Base-by-base conservation (phyloP, 2,888 invertebrate genomes). In the Entomobrya proxima region DNA sequence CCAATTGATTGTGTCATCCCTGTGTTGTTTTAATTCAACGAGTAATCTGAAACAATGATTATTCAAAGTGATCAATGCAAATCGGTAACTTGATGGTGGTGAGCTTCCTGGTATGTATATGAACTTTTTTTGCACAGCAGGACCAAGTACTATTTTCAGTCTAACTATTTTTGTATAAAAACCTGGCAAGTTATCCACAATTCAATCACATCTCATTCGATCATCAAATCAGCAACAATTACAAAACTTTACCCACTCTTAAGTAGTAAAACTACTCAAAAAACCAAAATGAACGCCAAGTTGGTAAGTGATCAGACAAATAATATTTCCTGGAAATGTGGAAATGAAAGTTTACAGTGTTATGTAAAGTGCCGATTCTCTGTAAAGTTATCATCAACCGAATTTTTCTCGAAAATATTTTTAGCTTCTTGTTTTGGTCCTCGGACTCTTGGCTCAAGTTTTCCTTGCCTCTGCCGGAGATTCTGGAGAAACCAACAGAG, bases 371-470 rank as follows among this genome's bases (percentile, higher is more conserved):
- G 27, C 7, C 24, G 7, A 32, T 78, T 78, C 15, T 15, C 1
- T 40, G 15, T 2, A 32, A 32, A 75, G 1, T 30, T 32, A 3
- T 75, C 15, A 64, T 32, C 64, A 32, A 64, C 30, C 2, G n/a
- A 4, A n/a, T 69, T 69, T 37, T 69, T 69, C 2, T 47, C n/a
- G n/a, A n/a, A 30, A 30, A 44, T 47, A 32, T 27, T 69, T 61
- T 18, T 35, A 85, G 85, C 85, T 85, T 78, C 74, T 85, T 72
- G 37, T 85, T 30, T 85, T 85, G 85, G 85, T 85, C 35, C 85
- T 85, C 27, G 85, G 85, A 61, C 85, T 85, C n/a, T 64, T 85
- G 77, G 85, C 85, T 74, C 85, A 85, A 85, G 64, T 85, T 58
- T 85, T 85, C 85, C 50, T 74, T n/a, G 85, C 78, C n/a, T 55